Evolutionary conservation across 1,140 invertebrate genomes (phyloP), one percentile per base, ranked within the genome.

Genomic region (Scaptodrosophila lebanonensis): DNA sequence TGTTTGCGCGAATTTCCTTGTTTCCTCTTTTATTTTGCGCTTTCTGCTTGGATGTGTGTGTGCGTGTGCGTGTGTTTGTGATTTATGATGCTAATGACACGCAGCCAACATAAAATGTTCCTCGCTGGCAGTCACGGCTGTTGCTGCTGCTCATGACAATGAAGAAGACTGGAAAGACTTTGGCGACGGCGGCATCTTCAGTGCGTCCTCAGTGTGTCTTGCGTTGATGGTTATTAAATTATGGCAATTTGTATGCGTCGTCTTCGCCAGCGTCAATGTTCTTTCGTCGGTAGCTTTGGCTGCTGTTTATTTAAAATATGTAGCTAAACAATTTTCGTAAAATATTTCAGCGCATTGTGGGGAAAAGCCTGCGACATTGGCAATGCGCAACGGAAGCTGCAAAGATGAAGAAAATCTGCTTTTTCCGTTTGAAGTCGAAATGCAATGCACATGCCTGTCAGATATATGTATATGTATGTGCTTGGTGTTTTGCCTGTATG

Each of bases 51-150:
- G 18, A 17, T 53, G 32, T 20, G 29, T 2, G 18, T 43, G 40
- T 43, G 40, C 20, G 40, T 68, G 52, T 56, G 83, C 48, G 53
- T 64, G 58, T 51, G 66, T 67, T 70, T 77, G 60, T 83, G 77
- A 83, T 83, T 77, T 83, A 83, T 83, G 77, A 77, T 83, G 77
- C 70, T 83, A 83, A 83, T 82, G 76, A 82, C 76, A 82, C 62
- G 66, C 62, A 66, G 76, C 43, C 62, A 70, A 57, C 27, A 45
- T 54, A 39, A n/a, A n/a, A n/a, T n/a, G n/a, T n/a, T 22, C 20
- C 27, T 38, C 17, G 40, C 53, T 22, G 35, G 38, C 57, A 50
- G 53, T 45, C 40, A 27, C 43, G 4, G 16, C 44, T 49, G 40
- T 5, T 15, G 27, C 53, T 44, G 7, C 27, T 20, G 45, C 39